Evolutionary conservation across 1,140 invertebrate genomes (phyloP).

Genomic region (Drosophila parabipectinata): DNA sequence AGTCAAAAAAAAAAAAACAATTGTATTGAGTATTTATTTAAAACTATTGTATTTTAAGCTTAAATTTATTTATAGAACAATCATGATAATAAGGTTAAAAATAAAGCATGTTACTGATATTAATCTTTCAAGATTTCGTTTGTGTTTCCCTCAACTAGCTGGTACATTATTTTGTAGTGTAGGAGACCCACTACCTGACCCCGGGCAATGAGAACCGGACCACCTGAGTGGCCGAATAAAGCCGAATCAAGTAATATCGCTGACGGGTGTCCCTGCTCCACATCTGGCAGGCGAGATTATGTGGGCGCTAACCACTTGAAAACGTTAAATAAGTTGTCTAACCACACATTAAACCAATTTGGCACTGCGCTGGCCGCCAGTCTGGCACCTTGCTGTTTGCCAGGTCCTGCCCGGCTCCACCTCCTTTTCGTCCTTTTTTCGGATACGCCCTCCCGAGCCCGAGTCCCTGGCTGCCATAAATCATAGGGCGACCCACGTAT

Average conservation of each 20-base stretch:
- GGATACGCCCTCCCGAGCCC: slow-evolving; percentile 29
- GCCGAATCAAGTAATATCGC: slow-evolving; percentile 13
- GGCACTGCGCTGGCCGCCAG: slow-evolving; percentile 67
- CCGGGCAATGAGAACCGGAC: slow-evolving; percentile 29
- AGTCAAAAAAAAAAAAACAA: slow-evolving; percentile 3
- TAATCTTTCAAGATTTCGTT: no score
- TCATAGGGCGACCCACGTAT: slow-evolving; percentile 76
- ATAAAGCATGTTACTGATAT: no score
- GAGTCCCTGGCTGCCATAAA: slow-evolving; percentile 67
- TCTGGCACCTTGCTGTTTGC: slow-evolving; percentile 60
- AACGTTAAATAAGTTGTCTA: slow-evolving; percentile 83
- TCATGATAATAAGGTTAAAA: no score
- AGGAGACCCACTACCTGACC: slow-evolving; percentile 9
- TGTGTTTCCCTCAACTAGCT: no score
- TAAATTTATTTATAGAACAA: no score
- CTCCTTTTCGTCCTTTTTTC: slow-evolving; percentile 10
- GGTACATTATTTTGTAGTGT: slow-evolving; percentile 1
- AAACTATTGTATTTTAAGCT: no score
- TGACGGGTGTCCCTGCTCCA: slow-evolving; percentile 47
- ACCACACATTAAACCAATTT: slow-evolving; percentile 82
- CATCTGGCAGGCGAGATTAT: slow-evolving; percentile 26
- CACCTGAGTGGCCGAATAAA: slow-evolving; percentile 54
- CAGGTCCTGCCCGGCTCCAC: neutral
- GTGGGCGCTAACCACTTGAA: slow-evolving; percentile 73
- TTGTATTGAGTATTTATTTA: neutral